phyloP scores from a whole-genome alignment of 2,113 vertebrate species.

The Gallinago undulata region DNA sequence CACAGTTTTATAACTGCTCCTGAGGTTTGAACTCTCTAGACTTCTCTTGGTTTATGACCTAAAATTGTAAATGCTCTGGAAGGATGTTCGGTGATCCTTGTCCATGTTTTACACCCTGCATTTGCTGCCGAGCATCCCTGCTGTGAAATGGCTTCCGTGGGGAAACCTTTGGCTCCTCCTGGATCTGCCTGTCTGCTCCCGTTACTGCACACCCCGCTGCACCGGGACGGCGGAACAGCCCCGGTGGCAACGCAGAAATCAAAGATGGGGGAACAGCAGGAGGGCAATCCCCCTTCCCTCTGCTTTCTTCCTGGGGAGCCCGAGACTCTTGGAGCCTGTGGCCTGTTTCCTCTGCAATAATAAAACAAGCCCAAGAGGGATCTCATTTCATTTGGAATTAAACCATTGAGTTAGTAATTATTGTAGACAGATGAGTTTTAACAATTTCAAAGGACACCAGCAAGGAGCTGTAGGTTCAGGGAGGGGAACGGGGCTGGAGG shows the following conservation, averaged over 20 bases:
- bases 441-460: neutral
- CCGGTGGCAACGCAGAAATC: neutral
- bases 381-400: neutral
- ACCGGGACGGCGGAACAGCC: accelerated
- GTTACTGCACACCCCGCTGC: neutral
- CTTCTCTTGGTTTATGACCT: neutral
- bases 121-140: neutral
- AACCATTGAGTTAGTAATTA: neutral
- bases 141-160: neutral
- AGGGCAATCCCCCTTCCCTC: neutral
- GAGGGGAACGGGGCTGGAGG: neutral
- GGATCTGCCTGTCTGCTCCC: neutral
- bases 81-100: neutral
- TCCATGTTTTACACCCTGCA: neutral
- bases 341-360: neutral
- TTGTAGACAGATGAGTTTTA: constrained; percentile 14
- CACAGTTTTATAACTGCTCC: neutral
- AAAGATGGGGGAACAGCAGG: neutral
- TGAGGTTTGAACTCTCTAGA: neutral
- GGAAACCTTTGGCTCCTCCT: neutral
- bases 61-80: neutral
- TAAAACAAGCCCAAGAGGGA: neutral
- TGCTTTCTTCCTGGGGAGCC: neutral
- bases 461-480: neutral
- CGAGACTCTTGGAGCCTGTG: neutral